Evolutionary conservation across 2,113 vertebrate species (phyloP).

Genomic region (Merops nubicus): DNA sequence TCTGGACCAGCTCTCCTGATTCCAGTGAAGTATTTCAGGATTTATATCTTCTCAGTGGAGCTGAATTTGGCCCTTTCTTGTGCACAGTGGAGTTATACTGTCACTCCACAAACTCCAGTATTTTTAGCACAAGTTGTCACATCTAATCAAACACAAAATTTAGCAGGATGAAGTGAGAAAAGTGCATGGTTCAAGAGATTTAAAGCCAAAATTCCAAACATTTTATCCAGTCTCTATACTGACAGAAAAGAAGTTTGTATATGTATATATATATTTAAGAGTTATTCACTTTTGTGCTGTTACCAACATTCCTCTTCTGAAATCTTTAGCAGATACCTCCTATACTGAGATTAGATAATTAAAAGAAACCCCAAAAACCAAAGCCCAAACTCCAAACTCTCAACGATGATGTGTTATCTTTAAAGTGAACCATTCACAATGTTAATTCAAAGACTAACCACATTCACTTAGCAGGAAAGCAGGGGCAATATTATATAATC

Average conservation of each 20-base stretch:
- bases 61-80: slow-evolving; percentile 21
- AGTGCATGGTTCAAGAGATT: slow-evolving; percentile 37
- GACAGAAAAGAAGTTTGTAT: neutral
- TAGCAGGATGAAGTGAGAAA: slow-evolving; percentile 60
- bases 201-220: slow-evolving; percentile 60
- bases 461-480: neutral
- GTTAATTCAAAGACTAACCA: neutral
- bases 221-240: slow-evolving; percentile 22
- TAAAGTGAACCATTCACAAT: neutral
- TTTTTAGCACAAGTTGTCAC: slow-evolving; percentile 70
- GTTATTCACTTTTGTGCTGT: slow-evolving; percentile 9
- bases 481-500: neutral
- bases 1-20: slow-evolving; percentile 14
- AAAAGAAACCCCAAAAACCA: neutral
- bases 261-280: neutral
- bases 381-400: neutral
- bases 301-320: neutral
- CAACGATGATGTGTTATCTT: neutral
- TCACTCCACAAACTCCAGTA: slow-evolving; percentile 26
- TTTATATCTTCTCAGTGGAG: slow-evolving; percentile 36
- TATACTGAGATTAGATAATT: neutral
- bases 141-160: slow-evolving; percentile 62
- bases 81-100: slow-evolving; percentile 10
- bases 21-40: slow-evolving; percentile 21
- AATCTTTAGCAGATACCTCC: neutral